Percentiles rank a stretch among this genome's conserved stretches.
Evolutionary conservation across 1,140 invertebrate genomes (phyloP).

Genomic region (Augochlora pura): DNA sequence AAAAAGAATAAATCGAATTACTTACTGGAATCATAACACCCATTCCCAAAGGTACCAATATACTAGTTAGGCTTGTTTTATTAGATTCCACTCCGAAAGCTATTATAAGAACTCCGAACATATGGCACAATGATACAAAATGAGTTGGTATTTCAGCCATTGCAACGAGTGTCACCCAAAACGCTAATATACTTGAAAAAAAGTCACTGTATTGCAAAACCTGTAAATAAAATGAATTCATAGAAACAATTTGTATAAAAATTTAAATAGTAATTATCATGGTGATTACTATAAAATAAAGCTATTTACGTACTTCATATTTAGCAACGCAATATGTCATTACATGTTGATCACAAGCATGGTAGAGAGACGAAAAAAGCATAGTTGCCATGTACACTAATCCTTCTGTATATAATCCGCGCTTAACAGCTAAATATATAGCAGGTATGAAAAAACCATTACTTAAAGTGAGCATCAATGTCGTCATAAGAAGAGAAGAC

Average conservation of each 20-base stretch:
- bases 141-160: constrained; percentile 88
- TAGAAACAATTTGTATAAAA: background rate
- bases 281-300: constrained; percentile 3
- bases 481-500: constrained; percentile 84
- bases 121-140: constrained; percentile 86
- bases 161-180: constrained; percentile 94
- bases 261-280: background rate
- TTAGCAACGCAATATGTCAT: constrained; percentile 76
- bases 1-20: constrained; percentile 9
- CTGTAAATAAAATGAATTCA: constrained; percentile 58
- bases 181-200: constrained; percentile 92
- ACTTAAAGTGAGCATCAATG: constrained; percentile 90
- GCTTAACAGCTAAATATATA: constrained; percentile 88
- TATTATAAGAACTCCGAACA: constrained; percentile 89
- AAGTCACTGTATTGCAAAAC: constrained; percentile 95
- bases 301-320: constrained; percentile 71
- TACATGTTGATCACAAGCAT: constrained; percentile 85
- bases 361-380: constrained; percentile 93
- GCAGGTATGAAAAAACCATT: constrained; percentile 93
- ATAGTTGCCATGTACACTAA: constrained; percentile 92
- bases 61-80: constrained; percentile 82
- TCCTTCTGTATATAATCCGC: constrained; percentile 89
- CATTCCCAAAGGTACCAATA: constrained; percentile 82
- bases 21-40: constrained; percentile 80
- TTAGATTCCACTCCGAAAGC: constrained; percentile 86